phyloP scores from a whole-genome alignment of 2,888 invertebrate species.

The Heteropelma amictum region DNA sequence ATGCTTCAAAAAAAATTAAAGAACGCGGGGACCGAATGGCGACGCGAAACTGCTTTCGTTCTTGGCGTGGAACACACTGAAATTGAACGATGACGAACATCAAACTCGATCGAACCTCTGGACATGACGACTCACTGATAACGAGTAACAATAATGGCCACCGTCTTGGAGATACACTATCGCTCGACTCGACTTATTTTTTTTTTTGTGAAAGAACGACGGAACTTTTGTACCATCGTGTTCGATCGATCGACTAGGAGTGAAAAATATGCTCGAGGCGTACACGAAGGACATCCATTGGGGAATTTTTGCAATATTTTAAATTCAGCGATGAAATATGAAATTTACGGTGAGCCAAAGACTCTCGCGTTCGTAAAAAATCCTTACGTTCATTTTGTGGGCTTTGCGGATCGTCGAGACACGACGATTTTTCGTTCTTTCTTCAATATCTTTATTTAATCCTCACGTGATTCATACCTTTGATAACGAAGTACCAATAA shows the following conservation, averaged over 20 bases:
- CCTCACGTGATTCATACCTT: too few species aligned
- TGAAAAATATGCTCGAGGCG: background rate
- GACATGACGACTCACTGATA: constrained; percentile 40
- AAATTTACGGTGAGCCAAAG: too few species aligned
- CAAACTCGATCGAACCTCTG: constrained; percentile 16
- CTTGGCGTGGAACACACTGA: constrained; percentile 30
- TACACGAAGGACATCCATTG: too few species aligned
- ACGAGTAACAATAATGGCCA: constrained; percentile 45
- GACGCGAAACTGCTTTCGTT: constrained; percentile 1
- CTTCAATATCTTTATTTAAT: background rate
- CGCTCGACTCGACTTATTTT: background rate
- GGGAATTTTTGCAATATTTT: too few species aligned
- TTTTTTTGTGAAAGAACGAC: background rate
- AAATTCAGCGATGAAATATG: too few species aligned
- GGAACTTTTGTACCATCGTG: background rate
- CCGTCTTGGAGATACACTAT: constrained; percentile 44
- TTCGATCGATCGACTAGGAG: background rate
- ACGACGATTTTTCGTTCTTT: background rate
- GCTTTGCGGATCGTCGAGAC: background rate
- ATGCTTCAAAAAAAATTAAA: background rate
- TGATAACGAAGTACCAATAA: too few species aligned
- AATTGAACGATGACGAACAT: constrained; percentile 27
- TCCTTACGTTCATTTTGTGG: too few species aligned
- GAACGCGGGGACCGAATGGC: too few species aligned
- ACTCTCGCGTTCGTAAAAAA: too few species aligned